Conservation (phyloP, 2,113 vertebrate genomes). For the Rhinolophus sinicus region DNA sequence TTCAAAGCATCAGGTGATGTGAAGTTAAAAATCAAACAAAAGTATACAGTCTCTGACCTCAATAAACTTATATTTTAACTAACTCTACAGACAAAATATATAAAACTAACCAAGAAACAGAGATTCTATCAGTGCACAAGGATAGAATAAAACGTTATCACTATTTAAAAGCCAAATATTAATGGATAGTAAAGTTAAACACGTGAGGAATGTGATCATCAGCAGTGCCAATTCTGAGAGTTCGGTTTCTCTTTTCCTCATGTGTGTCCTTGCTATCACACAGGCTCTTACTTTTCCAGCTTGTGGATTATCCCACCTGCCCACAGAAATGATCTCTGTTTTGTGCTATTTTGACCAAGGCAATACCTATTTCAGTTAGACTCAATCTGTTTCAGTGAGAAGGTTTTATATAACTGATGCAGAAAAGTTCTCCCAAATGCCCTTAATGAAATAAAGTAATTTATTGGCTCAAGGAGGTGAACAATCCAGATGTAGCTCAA, state of each 20-base stretch:
- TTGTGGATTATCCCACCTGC: not conserved
- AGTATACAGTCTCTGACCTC: not conserved
- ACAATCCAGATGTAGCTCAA: not conserved
- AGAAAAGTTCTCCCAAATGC: conserved; percentile 6
- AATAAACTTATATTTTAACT: not conserved
- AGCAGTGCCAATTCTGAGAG: not conserved
- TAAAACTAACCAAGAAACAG: not conserved
- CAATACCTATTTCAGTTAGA: too few species aligned
- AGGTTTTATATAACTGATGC: not conserved
- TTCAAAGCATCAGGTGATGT: not conserved
- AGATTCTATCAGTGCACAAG: not conserved
- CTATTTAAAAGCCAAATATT: not conserved
- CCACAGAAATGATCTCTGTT: not conserved
- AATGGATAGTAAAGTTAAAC: not conserved
- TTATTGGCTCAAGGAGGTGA: not conserved
- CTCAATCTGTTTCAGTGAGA: not conserved
- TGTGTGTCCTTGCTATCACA: not conserved
- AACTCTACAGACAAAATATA: not conserved
- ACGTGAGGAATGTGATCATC: not conserved
- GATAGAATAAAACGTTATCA: not conserved
- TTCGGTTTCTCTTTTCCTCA: not conserved
- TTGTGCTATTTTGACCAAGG: not conserved
- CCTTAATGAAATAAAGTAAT: not conserved
- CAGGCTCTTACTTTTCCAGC: not conserved
- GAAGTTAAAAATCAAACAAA: not conserved